Evolutionary conservation across 2,797 vertebrate genomes (phyloP).

Genomic region (Hafferia zeledoni): DNA sequence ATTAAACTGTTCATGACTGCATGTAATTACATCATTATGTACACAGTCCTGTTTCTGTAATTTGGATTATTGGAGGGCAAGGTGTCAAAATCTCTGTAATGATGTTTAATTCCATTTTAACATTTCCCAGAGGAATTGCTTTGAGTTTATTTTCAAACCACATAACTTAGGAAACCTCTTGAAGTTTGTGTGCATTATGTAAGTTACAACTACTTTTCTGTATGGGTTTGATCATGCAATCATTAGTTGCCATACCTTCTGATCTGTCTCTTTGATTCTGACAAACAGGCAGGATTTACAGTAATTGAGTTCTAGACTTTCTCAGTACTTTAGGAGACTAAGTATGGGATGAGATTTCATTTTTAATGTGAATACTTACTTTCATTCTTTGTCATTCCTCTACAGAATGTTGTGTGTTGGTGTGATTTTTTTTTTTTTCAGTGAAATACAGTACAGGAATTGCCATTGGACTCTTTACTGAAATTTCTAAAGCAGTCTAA

Average conservation of each 20-base stretch:
- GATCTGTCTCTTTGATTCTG: not conserved
- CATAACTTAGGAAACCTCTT: constrained; percentile 27
- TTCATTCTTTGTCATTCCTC: not conserved
- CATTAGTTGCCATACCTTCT: not conserved
- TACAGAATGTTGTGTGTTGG: not conserved
- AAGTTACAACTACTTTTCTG: not conserved
- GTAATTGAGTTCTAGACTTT: not conserved
- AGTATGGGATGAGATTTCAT: not conserved
- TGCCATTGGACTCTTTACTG: not conserved
- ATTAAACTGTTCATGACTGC: constrained; percentile 81
- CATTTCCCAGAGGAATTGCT: constrained; percentile 56
- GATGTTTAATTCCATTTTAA: constrained; percentile 73
- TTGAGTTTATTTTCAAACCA: constrained; percentile 48
- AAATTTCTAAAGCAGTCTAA: not conserved
- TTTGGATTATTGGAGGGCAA: constrained; percentile 75
- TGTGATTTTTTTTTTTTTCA: not conserved
- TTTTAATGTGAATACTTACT: not conserved
- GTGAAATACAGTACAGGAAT: not conserved
- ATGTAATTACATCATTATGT: constrained; percentile 82
- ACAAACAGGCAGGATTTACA: not conserved
- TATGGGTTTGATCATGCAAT: not conserved
- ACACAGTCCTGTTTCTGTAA: constrained; percentile 72
- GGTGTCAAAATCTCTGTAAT: constrained; percentile 77
- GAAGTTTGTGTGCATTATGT: not conserved
- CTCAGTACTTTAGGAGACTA: not conserved